These are phyloP conservation scores for Ditula angustiorana DNA, from an alignment of 2,888 invertebrate species.

Conservation along the genomic window DNA sequence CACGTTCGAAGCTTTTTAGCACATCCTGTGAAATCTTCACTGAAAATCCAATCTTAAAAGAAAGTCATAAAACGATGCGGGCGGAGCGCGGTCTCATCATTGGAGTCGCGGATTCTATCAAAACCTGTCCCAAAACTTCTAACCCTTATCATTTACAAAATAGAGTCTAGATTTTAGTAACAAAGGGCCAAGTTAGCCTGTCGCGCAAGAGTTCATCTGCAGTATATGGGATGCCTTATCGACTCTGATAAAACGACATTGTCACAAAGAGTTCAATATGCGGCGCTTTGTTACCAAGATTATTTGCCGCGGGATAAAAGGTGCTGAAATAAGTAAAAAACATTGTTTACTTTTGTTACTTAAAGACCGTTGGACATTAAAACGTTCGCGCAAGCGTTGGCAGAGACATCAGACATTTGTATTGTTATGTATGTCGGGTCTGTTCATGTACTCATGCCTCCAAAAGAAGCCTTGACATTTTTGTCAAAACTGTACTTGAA, in stretches of 20 bases:
- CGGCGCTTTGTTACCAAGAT: conserved; percentile 11
- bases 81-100: conserved; percentile 71
- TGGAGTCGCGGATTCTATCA: conserved; percentile 50
- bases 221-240: conserved; percentile 61
- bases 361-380: no score
- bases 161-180: neutral
- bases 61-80: conserved; percentile 72
- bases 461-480: no score
- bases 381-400: no score
- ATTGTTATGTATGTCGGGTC: no score
- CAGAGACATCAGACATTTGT: no score
- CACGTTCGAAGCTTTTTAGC: conserved; percentile 5
- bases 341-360: no score
- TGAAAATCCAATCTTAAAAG: conserved; percentile 54
- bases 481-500: no score
- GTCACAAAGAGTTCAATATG: conserved; percentile 59
- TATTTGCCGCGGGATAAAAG: conserved; percentile 19
- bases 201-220: neutral
- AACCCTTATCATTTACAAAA: neutral
- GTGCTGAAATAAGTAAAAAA: conserved; percentile 1
- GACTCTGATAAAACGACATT: conserved; percentile 78
- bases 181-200: neutral
- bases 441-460: no score
- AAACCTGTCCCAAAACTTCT: neutral
- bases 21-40: conserved; percentile 19